Percentiles rank a stretch among this genome's conserved stretches.
These are phyloP conservation scores for Paradoxurus hermaphroditus DNA, from an alignment of 2,113 vertebrate genomes.

Conservation along the genomic window DNA sequence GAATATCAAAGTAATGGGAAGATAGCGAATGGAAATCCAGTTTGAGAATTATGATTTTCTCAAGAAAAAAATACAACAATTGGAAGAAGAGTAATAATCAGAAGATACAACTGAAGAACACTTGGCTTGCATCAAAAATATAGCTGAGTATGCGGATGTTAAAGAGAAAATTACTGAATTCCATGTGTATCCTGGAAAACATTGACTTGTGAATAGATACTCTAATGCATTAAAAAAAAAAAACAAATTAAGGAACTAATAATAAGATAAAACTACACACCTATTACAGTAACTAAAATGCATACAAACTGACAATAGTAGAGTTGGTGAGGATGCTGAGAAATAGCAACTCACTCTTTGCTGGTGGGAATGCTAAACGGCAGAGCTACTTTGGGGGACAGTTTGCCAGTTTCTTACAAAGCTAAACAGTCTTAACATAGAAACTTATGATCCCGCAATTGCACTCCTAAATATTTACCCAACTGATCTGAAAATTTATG, in stretches of 20 bases:
- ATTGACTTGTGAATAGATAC: background rate
- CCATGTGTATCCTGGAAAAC: background rate
- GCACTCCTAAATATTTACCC: background rate
- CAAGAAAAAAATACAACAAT: conserved; percentile 3
- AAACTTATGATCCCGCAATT: background rate
- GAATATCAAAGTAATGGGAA: background rate
- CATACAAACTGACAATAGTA: background rate
- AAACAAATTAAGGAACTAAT: background rate
- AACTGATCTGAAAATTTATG: background rate
- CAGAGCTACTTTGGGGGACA: background rate
- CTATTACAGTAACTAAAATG: background rate
- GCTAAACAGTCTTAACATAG: background rate
- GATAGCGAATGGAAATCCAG: background rate
- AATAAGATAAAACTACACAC: background rate
- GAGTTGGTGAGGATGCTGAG: background rate
- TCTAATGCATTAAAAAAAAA: background rate
- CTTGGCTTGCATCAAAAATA: background rate
- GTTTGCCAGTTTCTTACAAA: background rate
- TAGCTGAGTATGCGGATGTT: background rate
- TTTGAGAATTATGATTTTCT: background rate
- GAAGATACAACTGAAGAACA: background rate
- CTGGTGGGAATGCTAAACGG: background rate
- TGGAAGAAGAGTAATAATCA: background rate
- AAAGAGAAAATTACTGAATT: background rate
- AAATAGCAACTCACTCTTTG: background rate